Evolutionary conservation across 2,797 vertebrate genomes (phyloP), one percentile per base, ranked within the genome.

Genomic region (Pithecia hirsuta): DNA sequence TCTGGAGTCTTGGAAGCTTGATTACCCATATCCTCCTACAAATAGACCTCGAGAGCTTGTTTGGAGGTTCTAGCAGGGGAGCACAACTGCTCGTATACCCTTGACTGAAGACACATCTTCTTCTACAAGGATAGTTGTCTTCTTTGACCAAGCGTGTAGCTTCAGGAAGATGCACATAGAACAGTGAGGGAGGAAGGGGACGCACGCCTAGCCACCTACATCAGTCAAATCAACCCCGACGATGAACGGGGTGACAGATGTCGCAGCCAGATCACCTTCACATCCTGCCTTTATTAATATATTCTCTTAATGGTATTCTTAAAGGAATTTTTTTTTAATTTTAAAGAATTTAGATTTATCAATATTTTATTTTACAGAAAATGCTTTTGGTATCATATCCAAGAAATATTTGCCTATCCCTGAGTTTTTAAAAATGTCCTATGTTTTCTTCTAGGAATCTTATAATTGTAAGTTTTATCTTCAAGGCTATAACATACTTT

Each of bases 211-310:
- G 33, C 15, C 33, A 67, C 33, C 64, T n/a, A 67, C 7, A 17
- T n/a, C 33, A n/a, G 61, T 0, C 1, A 4, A 67, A n/a, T 67
- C 64, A 67, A 67, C 15, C 1, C 4, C 1, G 15, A 33, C 0
- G 7, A 67, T 67, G 30, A n/a, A 19, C 19, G 7, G 64, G 15
- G 64, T 67, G 64, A 67, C 64, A 67, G 33, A 67, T 9, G 15
- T 67, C 7, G 2, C 64, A 67, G 15, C 64, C 64, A 67, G 64
- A n/a, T 67, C 1, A 1, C 64, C 64, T n/a, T 67, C 64, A n/a
- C 64, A n/a, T 67, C 15, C 7, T 67, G 64, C 64, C 15, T n/a
- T 33, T 67, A 67, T 67, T 67, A 67, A 67, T n/a, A 67, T 8
- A n/a, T 67, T 67, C 33, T 67, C 1, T n/a, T 33, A 48, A 48